Percentiles rank a stretch among this genome's conserved stretches.
Evolutionary conservation across 2,113 vertebrate species (phyloP).

Genomic region (Arvicanthis niloticus): DNA sequence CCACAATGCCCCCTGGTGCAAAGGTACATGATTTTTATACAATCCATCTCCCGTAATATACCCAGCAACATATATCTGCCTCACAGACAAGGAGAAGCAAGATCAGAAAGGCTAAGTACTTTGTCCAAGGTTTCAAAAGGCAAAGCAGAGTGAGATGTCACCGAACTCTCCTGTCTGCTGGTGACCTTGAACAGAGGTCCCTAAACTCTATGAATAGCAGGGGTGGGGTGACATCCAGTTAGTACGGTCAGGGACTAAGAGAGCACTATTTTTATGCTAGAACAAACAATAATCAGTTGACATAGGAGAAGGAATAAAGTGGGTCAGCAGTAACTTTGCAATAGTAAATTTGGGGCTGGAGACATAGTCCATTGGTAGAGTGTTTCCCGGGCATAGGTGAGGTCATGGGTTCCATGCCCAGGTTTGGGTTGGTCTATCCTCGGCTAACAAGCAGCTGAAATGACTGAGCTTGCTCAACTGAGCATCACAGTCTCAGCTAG

Average conservation of each 20-base stretch:
- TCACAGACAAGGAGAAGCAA: conserved; percentile 4
- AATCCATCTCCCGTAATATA: not conserved
- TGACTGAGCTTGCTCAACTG: not conserved
- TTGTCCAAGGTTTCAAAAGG: not conserved
- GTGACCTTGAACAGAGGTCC: not conserved
- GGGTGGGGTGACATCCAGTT: not conserved
- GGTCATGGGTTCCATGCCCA: not conserved
- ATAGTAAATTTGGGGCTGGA: not conserved
- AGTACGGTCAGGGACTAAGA: not conserved
- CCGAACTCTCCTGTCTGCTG: not conserved
- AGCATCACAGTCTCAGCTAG: not conserved
- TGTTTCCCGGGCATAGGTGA: not conserved
- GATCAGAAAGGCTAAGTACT: not conserved
- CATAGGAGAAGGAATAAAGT: not conserved
- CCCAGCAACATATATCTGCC: not conserved
- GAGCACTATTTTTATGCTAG: not conserved
- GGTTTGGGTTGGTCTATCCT: not conserved
- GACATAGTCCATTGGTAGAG: not conserved
- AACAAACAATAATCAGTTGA: not conserved
- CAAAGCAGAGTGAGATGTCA: not conserved
- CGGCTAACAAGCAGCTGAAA: not conserved
- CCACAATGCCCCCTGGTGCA: not conserved
- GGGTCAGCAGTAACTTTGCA: not conserved
- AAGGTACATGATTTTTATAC: not conserved
- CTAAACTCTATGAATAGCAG: not conserved